Conservation (phyloP, 2,888 invertebrate species). For the Agriotes lineatus region DNA sequence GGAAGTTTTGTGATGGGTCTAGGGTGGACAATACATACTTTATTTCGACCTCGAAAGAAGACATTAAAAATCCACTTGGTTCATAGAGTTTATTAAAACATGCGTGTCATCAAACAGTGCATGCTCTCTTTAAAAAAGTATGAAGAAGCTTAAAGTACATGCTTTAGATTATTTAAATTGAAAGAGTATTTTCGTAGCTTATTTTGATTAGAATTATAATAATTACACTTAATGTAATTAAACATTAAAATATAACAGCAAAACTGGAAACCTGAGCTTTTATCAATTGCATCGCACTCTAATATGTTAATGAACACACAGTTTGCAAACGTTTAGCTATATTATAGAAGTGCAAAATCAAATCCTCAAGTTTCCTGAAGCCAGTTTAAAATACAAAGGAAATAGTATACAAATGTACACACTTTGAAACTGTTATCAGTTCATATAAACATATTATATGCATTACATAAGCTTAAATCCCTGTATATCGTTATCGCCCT, state of each 20-base stretch:
- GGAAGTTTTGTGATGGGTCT: too few species aligned
- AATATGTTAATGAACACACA: not conserved
- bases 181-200: conserved; percentile 17
- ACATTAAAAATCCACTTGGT: not conserved
- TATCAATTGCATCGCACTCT: not conserved
- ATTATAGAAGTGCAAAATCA: too few species aligned
- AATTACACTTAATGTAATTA: not conserved
- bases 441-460: not conserved
- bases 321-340: too few species aligned
- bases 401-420: not conserved
- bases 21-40: too few species aligned
- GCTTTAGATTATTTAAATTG: conserved; percentile 9
- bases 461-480: conserved; percentile 14
- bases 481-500: conserved; percentile 9
- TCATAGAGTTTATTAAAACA: conserved; percentile 32
- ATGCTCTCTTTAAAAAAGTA: conserved; percentile 36
- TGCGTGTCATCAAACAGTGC: conserved; percentile 34
- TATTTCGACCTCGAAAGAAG: too few species aligned
- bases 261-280: conserved; percentile 21
- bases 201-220: conserved; percentile 15
- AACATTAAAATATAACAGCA: not conserved
- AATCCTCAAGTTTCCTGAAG: conserved; percentile 6
- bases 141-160: conserved; percentile 35
- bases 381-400: not conserved
- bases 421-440: not conserved